phyloP scores from a whole-genome alignment of 2,797 vertebrate genomes.

The Esox lucius region DNA sequence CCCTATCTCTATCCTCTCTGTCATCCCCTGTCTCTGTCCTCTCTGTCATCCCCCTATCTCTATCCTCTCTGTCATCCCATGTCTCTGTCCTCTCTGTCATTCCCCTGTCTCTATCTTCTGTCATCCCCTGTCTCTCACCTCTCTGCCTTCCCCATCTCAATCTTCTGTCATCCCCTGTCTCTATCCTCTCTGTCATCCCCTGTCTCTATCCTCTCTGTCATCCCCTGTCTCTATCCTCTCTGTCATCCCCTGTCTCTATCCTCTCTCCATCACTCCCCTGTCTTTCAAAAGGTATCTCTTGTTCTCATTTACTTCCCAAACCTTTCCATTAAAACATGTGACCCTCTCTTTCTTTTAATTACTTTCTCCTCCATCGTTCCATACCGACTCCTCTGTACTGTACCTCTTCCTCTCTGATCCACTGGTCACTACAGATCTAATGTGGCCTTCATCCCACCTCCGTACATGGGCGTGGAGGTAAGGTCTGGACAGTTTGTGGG shows the following conservation, averaged over 20 bases:
- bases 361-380: constrained; percentile 16
- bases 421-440: constrained; percentile 62
- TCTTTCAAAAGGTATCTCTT: neutral
- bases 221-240: constrained; percentile 10
- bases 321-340: constrained; percentile 5
- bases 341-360: neutral
- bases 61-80: no score
- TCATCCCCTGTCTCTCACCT: no score
- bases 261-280: neutral
- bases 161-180: neutral
- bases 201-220: neutral
- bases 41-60: no score
- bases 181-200: neutral
- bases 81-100: neutral
- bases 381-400: constrained; percentile 5
- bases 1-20: no score
- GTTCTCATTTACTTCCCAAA: neutral
- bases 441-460: constrained; percentile 66
- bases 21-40: no score
- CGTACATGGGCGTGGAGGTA: constrained; percentile 66
- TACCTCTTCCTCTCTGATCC: neutral
- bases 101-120: no score
- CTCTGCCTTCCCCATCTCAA: neutral
- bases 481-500: constrained; percentile 72
- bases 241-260: neutral